These are phyloP conservation scores for Platysteira castanea DNA, from an alignment of 2,113 vertebrate genomes.

Conservation along the genomic window DNA sequence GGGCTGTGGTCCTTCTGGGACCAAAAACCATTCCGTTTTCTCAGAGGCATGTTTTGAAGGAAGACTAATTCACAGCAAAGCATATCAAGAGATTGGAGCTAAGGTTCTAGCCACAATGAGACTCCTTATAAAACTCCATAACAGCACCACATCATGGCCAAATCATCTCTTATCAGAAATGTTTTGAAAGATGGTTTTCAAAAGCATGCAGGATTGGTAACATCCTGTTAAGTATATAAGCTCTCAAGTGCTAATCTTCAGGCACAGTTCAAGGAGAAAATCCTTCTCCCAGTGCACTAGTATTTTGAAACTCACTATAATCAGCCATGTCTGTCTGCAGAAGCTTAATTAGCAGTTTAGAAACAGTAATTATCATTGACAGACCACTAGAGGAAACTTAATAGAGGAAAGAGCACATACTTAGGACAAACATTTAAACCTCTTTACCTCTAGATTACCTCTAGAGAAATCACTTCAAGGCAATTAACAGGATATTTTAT, in stretches of 20 bases:
- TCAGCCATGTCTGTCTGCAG: neutral
- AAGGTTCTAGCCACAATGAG: neutral
- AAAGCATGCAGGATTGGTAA: neutral
- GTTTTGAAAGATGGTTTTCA: neutral
- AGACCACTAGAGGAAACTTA: neutral
- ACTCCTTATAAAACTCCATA: neutral
- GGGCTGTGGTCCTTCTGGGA: neutral
- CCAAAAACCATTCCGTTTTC: neutral
- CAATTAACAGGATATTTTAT: neutral
- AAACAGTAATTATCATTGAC: neutral
- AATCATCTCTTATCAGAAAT: neutral
- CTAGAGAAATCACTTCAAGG: conserved; percentile 28
- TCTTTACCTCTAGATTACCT: neutral
- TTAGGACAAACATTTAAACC: neutral
- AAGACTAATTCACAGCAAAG: neutral
- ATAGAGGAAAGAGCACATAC: neutral
- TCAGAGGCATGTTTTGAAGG: neutral
- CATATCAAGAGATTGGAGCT: neutral
- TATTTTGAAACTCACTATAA: conserved; percentile 21
- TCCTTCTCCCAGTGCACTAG: neutral
- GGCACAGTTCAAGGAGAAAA: neutral
- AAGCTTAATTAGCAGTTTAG: conserved; percentile 37
- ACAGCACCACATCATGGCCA: neutral
- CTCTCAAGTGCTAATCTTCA: neutral
- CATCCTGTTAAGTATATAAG: neutral